phyloP scores from a whole-genome alignment of 1,140 invertebrate species.

The Meloidogyne hapla region DNA sequence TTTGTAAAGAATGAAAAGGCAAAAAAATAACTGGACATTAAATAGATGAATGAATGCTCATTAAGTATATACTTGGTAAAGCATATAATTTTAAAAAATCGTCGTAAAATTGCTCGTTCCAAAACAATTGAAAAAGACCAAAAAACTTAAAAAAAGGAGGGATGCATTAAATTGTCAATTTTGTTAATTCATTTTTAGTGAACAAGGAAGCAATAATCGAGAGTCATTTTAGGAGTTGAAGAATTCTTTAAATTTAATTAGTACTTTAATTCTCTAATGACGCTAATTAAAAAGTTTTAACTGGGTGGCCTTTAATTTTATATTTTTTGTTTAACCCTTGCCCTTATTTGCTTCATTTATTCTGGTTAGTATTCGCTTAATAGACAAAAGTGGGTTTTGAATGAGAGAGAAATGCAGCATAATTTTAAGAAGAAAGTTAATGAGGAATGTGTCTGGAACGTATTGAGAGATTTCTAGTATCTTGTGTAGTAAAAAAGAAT shows the following conservation, averaged over 20 bases:
- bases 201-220: background rate
- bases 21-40: background rate
- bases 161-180: background rate
- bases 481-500: background rate
- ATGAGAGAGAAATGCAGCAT: background rate
- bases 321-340: background rate
- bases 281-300: background rate
- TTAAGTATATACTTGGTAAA: background rate
- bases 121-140: background rate
- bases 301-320: background rate
- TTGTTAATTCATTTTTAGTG: background rate
- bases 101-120: background rate
- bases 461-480: background rate
- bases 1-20: background rate
- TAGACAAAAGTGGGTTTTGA: background rate
- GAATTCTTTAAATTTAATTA: background rate
- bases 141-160: background rate
- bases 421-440: background rate
- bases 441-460: background rate
- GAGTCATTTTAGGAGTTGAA: background rate
- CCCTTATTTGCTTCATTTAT: background rate
- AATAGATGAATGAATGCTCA: background rate
- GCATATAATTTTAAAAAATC: background rate
- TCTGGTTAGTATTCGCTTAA: background rate
- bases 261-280: conserved; percentile 1